These are phyloP conservation scores for Percina caprodes DNA, from an alignment of 2,113 vertebrate genomes.

Conservation along the genomic window DNA sequence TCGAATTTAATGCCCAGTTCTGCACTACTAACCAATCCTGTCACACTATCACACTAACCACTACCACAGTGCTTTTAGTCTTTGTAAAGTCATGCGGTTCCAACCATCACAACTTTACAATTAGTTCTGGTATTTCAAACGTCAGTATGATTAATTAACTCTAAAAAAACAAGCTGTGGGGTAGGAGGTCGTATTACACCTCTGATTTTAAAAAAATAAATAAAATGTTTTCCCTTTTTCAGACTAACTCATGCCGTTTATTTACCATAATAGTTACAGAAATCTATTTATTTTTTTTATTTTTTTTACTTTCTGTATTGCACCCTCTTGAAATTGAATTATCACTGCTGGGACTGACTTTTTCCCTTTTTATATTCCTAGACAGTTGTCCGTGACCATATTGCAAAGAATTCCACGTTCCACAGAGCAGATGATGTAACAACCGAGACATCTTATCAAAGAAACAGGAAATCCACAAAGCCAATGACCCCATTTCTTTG, in stretches of 20 bases:
- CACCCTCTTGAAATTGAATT: neutral
- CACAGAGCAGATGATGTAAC: constrained; percentile 5
- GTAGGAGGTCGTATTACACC: neutral
- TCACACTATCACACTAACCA: no score
- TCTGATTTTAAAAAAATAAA: neutral
- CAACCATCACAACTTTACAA: neutral
- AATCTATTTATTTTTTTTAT: constrained; percentile 3
- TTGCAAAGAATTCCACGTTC: neutral
- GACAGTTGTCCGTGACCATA: neutral
- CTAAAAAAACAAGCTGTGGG: neutral
- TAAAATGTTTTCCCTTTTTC: neutral
- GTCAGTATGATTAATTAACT: neutral
- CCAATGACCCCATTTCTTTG: constrained; percentile 47
- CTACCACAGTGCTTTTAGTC: constrained; percentile 1
- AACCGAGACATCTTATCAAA: neutral
- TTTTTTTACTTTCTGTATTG: neutral
- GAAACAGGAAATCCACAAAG: constrained; percentile 60
- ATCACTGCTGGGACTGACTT: no score
- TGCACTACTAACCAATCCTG: neutral
- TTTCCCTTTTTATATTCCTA: neutral
- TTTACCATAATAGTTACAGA: no score
- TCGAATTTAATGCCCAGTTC: no score
- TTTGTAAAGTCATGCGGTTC: constrained; percentile 9
- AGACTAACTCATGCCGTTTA: neutral
- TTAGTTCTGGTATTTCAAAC: constrained; percentile 7